Evolutionary conservation across 2,888 invertebrate genomes (phyloP).

Genomic region (Hypselothyrea guttata): DNA sequence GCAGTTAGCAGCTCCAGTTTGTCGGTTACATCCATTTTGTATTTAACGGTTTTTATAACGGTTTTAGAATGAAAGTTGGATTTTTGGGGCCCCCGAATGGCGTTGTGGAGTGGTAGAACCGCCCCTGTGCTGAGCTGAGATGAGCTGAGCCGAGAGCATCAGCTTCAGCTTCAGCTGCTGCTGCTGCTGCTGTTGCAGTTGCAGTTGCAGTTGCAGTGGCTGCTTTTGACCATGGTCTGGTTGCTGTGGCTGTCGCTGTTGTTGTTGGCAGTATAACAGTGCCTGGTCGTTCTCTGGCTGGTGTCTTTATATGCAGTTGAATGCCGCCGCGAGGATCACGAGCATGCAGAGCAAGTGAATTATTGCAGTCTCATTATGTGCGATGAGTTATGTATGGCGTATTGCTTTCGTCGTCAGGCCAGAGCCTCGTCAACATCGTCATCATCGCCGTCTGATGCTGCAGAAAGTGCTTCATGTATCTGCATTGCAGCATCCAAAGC

Average conservation of each 20-base stretch:
- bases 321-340: conserved; percentile 61
- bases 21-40: too few species aligned
- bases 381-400: conserved; percentile 81
- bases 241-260: conserved; percentile 22
- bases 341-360: conserved; percentile 80
- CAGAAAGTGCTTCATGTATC: conserved; percentile 67
- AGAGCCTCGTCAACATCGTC: conserved; percentile 56
- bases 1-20: too few species aligned
- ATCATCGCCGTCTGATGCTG: conserved; percentile 38
- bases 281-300: conserved; percentile 41
- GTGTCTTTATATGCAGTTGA: conserved; percentile 60
- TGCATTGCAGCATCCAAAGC: conserved; percentile 67
- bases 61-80: too few species aligned
- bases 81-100: too few species aligned
- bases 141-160: too few species aligned
- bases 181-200: background rate
- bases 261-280: conserved; percentile 55
- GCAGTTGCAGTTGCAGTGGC: background rate
- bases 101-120: too few species aligned
- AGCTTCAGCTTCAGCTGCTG: too few species aligned
- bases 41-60: too few species aligned
- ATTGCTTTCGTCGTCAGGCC: conserved; percentile 78
- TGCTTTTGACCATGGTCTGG: conserved; percentile 1
- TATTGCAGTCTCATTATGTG: conserved; percentile 82
- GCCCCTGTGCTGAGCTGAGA: background rate